These are phyloP conservation scores for Aphodius granarius DNA, from an alignment of 2,888 invertebrate species.

Conservation along the genomic window DNA sequence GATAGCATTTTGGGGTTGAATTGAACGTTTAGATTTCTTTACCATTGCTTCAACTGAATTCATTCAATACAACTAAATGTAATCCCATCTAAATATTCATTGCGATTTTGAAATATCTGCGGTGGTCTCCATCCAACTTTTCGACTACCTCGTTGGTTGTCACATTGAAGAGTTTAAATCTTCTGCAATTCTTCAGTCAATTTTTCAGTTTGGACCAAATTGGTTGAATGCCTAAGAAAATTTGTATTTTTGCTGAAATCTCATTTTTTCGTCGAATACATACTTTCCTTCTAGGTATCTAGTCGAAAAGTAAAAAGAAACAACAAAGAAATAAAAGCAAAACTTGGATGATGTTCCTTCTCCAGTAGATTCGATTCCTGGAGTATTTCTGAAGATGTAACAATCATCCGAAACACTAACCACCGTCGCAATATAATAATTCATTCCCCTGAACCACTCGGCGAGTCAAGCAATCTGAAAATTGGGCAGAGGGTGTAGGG, in stretches of 20 bases:
- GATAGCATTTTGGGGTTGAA: not conserved
- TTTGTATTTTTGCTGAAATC: too few species aligned
- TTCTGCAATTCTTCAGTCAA: too few species aligned
- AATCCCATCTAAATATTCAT: too few species aligned
- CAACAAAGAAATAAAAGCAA: not conserved
- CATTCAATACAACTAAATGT: not conserved
- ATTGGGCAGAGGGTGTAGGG: constrained; percentile 44
- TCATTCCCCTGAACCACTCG: constrained; percentile 41
- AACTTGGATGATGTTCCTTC: constrained; percentile 17
- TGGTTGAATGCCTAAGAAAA: too few species aligned
- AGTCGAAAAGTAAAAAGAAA: too few species aligned
- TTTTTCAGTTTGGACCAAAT: too few species aligned
- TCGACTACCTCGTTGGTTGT: too few species aligned
- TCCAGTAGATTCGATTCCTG: constrained; percentile 34
- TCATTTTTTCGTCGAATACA: too few species aligned
- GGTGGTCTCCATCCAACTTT: too few species aligned
- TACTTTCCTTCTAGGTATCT: too few species aligned
- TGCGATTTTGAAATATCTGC: too few species aligned
- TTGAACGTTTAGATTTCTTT: not conserved
- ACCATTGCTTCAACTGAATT: not conserved
- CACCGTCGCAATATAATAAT: constrained; percentile 44
- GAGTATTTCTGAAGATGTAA: constrained; percentile 40
- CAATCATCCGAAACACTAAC: constrained; percentile 47
- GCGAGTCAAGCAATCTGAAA: constrained; percentile 52
- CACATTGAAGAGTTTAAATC: too few species aligned